These are phyloP conservation scores for Anguilla pacifica DNA, from an alignment of 2,797 vertebrate species.

Conservation along the genomic window DNA sequence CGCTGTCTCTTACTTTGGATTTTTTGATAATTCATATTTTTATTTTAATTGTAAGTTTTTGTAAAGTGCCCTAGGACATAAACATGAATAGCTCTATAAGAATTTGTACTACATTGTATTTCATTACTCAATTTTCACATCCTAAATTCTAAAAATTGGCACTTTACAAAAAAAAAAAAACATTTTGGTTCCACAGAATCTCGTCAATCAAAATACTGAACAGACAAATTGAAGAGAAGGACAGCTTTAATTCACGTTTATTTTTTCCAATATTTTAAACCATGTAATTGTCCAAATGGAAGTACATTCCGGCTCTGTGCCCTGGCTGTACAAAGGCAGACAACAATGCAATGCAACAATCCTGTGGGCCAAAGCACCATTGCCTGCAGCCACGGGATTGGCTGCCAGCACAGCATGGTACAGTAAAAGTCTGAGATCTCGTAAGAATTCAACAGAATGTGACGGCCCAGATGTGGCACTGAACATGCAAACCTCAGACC, in stretches of 20 bases:
- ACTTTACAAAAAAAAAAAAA: not conserved
- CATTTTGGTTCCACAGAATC: not conserved
- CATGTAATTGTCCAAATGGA: slow-evolving; percentile 30
- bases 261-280: slow-evolving; percentile 28
- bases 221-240: not conserved
- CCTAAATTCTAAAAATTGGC: not conserved
- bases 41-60: not conserved
- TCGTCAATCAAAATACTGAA: not conserved
- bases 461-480: slow-evolving; percentile 40
- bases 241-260: slow-evolving; percentile 34
- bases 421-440: slow-evolving; percentile 26
- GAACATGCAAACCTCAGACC: slow-evolving; percentile 23
- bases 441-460: slow-evolving; percentile 42
- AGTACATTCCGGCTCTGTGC: slow-evolving; percentile 27
- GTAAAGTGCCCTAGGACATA: not conserved
- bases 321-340: slow-evolving; percentile 29
- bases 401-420: not conserved
- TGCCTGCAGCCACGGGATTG: slow-evolving; percentile 6
- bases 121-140: not conserved
- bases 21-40: not conserved
- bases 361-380: slow-evolving; percentile 14
- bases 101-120: not conserved
- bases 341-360: slow-evolving; percentile 17
- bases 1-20: not conserved
- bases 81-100: not conserved